Percentiles rank a stretch among this genome's conserved stretches.
Evolutionary conservation across 1,140 invertebrate species (phyloP).

Genomic region (Drosophila ananassae): DNA sequence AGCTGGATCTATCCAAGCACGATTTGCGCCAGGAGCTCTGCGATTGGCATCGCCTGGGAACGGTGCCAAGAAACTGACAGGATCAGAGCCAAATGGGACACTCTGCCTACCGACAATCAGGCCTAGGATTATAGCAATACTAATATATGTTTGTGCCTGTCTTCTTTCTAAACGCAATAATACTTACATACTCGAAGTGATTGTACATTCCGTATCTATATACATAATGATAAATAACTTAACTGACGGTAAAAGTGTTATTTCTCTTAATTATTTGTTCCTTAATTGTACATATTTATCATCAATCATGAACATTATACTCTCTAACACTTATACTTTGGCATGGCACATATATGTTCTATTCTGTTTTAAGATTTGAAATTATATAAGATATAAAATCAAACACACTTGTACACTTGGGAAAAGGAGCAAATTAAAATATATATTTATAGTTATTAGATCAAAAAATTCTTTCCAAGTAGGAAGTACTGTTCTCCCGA

Average conservation of each 20-base stretch:
- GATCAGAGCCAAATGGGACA: conserved; percentile 8
- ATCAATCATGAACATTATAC: conserved; percentile 17
- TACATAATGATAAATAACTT: conserved; percentile 44
- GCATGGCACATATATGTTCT: no score
- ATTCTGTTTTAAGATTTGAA: conserved; percentile 5
- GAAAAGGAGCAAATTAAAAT: conserved; percentile 4
- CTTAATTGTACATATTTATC: conserved; percentile 34
- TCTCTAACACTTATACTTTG: conserved; percentile 5
- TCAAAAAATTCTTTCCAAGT: conserved; percentile 10
- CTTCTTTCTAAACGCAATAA: conserved; percentile 70
- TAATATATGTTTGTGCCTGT: conserved; percentile 66
- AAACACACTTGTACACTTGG: conserved; percentile 21
- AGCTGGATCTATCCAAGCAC: conserved; percentile 89
- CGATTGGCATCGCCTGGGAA: conserved; percentile 91
- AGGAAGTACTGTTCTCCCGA: conserved; percentile 12
- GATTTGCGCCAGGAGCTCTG: conserved; percentile 91
- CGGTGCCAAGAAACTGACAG: conserved; percentile 84
- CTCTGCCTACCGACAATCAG: conserved; percentile 48
- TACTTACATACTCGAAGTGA: conserved; percentile 76
- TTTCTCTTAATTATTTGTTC: conserved; percentile 29
- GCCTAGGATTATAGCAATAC: conserved; percentile 45
- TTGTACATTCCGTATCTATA: conserved; percentile 74
- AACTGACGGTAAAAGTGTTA: conserved; percentile 37
- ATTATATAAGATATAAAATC: neutral
- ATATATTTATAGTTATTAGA: conserved; percentile 16